phyloP scores from a whole-genome alignment of 2,888 invertebrate genomes.

The Acanthococcus lagerstroemiae region DNA sequence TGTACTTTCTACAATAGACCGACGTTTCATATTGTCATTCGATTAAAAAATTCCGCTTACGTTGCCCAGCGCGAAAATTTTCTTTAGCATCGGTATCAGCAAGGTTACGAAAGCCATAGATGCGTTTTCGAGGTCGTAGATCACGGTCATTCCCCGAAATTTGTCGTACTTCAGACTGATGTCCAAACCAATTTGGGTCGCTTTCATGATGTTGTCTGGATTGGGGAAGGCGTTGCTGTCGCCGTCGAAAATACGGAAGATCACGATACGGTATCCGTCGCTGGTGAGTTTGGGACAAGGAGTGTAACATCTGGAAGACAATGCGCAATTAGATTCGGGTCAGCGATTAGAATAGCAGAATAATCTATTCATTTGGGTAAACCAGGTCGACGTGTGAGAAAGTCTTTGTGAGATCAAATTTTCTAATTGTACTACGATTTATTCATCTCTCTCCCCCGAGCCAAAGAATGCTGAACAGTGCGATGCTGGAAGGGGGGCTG shows the following conservation, averaged over 20 bases:
- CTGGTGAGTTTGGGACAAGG: constrained; percentile 34
- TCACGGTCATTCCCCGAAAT: constrained; percentile 12
- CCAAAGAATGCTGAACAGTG: too few species aligned
- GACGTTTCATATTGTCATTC: not conserved
- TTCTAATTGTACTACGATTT: too few species aligned
- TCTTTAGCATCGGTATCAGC: constrained; percentile 12
- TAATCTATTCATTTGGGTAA: too few species aligned
- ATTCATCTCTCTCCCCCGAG: too few species aligned
- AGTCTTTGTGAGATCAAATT: too few species aligned
- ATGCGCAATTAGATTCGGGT: too few species aligned
- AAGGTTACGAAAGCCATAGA: constrained; percentile 13
- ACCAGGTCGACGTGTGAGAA: too few species aligned
- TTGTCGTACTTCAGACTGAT: constrained; percentile 15
- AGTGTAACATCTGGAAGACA: constrained; percentile 35
- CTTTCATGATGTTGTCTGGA: constrained; percentile 13
- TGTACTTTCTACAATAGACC: not conserved
- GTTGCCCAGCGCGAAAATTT: constrained; percentile 1
- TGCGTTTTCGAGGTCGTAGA: constrained; percentile 12
- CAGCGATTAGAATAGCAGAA: too few species aligned
- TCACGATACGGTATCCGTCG: constrained; percentile 35
- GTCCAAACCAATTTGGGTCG: constrained; percentile 6
- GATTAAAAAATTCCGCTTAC: not conserved
- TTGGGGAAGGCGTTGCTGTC: constrained; percentile 13
- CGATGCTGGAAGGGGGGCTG: too few species aligned
- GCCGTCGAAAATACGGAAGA: constrained; percentile 34